Evolutionary conservation across 2,113 vertebrate species (phyloP).

Genomic region (Pygoscelis adeliae): DNA sequence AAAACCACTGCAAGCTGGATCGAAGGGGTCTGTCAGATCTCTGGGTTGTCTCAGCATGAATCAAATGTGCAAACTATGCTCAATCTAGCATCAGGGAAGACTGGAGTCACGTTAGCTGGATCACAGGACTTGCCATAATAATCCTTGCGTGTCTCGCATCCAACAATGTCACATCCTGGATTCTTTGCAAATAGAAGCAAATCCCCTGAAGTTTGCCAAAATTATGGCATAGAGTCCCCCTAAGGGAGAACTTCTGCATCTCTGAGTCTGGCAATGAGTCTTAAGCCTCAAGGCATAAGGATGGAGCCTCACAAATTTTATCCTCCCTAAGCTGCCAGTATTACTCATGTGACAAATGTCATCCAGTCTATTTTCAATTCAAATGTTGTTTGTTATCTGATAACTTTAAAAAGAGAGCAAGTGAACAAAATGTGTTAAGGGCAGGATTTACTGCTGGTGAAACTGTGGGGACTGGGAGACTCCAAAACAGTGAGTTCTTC

Average conservation of each 20-base stretch:
- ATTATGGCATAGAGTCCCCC: not conserved
- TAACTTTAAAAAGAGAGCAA: not conserved
- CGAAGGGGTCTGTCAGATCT: accelerated
- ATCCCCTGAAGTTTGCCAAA: not conserved
- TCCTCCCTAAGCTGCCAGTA: not conserved
- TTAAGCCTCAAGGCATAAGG: not conserved
- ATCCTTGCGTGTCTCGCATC: not conserved
- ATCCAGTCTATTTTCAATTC: not conserved
- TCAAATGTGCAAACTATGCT: accelerated
- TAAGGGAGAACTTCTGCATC: not conserved
- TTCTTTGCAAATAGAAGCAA: not conserved
- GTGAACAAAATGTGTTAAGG: not conserved
- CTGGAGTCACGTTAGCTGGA: not conserved
- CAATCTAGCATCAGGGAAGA: not conserved
- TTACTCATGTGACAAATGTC: not conserved
- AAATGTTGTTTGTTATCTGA: not conserved
- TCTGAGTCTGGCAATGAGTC: not conserved
- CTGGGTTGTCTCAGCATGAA: not conserved
- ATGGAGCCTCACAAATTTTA: not conserved
- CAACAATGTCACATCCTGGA: not conserved
- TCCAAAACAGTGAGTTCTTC: accelerated
- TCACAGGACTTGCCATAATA: not conserved
- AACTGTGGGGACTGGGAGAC: not conserved
- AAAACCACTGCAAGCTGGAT: not conserved
- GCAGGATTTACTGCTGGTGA: not conserved